phyloP scores from a whole-genome alignment of 2,113 vertebrate species.

The Phalacrocorax aristotelis region DNA sequence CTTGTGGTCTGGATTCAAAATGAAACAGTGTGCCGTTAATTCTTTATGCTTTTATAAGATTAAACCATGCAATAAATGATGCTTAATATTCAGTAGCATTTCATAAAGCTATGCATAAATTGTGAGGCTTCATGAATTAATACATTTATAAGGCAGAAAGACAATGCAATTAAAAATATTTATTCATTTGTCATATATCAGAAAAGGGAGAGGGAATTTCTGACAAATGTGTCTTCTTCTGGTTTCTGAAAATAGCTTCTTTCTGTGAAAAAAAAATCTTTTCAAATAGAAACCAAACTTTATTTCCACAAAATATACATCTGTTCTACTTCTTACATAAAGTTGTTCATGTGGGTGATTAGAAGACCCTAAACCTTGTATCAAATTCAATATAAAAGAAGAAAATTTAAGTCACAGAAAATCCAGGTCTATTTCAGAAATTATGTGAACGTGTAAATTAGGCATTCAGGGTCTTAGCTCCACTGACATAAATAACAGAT shows the following conservation, averaged over 20 bases:
- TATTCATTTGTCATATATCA: neutral
- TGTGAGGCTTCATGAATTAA: neutral
- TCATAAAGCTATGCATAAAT: neutral
- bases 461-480: neutral
- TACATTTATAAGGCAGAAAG: neutral
- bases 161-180: neutral
- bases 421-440: neutral
- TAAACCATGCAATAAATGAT: neutral
- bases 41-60: neutral
- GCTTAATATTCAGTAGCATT: neutral
- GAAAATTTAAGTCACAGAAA: neutral
- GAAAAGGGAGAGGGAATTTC: neutral
- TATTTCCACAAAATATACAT: neutral
- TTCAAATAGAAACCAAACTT: neutral
- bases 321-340: neutral
- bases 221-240: neutral
- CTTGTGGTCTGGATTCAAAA: neutral
- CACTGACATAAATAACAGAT: neutral
- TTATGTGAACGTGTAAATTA: rapidly evolving
- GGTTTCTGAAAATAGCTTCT: neutral
- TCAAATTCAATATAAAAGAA: neutral
- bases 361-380: neutral
- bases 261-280: neutral
- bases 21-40: neutral
- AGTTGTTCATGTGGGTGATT: neutral